These are phyloP conservation scores for Siniperca obscura DNA, from an alignment of 2,797 vertebrate genomes.

Conservation along the genomic window DNA sequence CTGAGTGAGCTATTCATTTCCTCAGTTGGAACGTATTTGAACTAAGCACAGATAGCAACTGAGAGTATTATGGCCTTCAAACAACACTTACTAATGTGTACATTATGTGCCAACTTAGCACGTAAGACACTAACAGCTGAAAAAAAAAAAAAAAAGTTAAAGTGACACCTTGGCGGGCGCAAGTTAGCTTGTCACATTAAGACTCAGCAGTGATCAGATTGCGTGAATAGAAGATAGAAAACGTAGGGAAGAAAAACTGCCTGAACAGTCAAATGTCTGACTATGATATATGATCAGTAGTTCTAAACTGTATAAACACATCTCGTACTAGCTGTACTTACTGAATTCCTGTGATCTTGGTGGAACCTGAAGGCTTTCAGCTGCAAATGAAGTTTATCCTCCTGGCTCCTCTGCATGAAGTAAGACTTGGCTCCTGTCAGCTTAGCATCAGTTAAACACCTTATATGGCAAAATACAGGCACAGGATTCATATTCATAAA, in stretches of 20 bases:
- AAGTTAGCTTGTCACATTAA: neutral
- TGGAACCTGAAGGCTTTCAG: constrained; percentile 77
- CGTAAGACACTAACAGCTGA: neutral
- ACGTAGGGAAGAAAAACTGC: neutral
- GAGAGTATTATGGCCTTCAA: constrained; percentile 1
- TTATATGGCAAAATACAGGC: constrained; percentile 42
- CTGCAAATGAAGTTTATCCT: constrained; percentile 78
- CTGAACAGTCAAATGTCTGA: constrained; percentile 16
- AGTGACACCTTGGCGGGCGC: neutral
- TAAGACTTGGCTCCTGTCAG: constrained; percentile 75
- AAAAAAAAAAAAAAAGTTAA: neutral
- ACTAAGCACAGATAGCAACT: neutral
- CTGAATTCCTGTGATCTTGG: constrained; percentile 57
- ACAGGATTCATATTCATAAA: neutral
- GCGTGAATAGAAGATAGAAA: neutral
- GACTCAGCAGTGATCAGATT: neutral
- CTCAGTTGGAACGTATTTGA: constrained; percentile 11
- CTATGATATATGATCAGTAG: neutral
- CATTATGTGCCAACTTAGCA: constrained; percentile 14
- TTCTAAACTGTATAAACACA: constrained; percentile 11
- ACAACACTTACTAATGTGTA: constrained; percentile 17
- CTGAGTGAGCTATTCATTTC: neutral
- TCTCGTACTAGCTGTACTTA: constrained; percentile 50
- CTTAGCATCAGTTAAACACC: constrained; percentile 79
- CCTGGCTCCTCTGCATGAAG: constrained; percentile 74